These are phyloP conservation scores for Todiramphus chloris DNA, from an alignment of 2,113 vertebrate species.

Conservation along the genomic window DNA sequence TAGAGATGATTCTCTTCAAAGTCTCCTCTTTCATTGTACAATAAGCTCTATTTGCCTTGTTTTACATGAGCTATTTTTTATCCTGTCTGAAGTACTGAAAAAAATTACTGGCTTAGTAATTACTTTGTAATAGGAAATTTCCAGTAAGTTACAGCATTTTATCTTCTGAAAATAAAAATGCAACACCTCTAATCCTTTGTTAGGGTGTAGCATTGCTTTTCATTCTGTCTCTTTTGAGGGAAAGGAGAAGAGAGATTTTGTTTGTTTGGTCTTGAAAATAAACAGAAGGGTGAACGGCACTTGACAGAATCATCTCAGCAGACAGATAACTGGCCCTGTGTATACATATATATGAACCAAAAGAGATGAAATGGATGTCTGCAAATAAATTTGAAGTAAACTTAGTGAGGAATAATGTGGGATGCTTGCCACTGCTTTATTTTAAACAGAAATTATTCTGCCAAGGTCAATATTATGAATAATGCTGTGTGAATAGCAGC, in stretches of 20 bases:
- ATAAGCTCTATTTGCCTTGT: not conserved
- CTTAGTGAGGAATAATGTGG: not conserved
- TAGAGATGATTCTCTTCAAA: not conserved
- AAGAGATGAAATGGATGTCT: not conserved
- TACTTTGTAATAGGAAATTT: slow-evolving; percentile 20
- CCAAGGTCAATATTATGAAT: not conserved
- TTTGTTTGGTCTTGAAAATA: not conserved
- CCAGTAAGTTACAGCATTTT: slow-evolving; percentile 4
- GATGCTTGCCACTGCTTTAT: not conserved
- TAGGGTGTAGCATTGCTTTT: not conserved
- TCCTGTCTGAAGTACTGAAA: slow-evolving; percentile 20
- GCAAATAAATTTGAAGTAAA: not conserved
- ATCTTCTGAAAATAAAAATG: slow-evolving; percentile 19
- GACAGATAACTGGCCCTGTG: not conserved
- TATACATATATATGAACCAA: not conserved
- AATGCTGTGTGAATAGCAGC: not conserved
- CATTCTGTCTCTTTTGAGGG: not conserved
- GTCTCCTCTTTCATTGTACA: not conserved
- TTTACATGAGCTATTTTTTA: slow-evolving; percentile 18
- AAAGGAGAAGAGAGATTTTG: not conserved
- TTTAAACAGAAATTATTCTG: not conserved
- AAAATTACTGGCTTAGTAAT: slow-evolving; percentile 2
- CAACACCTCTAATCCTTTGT: not conserved
- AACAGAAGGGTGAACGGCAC: not conserved
- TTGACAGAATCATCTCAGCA: not conserved